Evolutionary conservation across 2,113 vertebrate genomes (phyloP), one percentile per base, ranked within the genome.

Genomic region (Aviceda subcristata): DNA sequence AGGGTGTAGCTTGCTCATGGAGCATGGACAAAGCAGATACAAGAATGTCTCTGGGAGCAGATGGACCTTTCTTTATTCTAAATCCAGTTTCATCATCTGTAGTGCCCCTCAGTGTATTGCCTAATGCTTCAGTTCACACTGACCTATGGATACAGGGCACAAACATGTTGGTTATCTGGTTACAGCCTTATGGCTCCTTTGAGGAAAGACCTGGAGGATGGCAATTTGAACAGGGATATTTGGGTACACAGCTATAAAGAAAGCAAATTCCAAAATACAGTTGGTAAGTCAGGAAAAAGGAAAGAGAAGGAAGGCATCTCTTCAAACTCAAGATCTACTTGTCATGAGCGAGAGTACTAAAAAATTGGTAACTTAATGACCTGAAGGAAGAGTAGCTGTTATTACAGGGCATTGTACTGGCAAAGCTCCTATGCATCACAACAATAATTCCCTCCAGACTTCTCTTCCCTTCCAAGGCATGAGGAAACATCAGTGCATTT

Each of bases 381-480:
- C 77, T 62, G 59, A 80, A 95, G 72, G 75, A 92, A 76, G 77
- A 75, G 67, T 55, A 64, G 53, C 73, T 80, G 39, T 76, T 89
- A 82, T 85, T 89, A 79, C n/a, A 85, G 73, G 77, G 62, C 88
- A 95, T 39, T 85, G 62, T 30, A 55, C 74, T 88, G 84, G 66
- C 92, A 79, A 91, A 77, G 24, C 29, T 95, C 84, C 84, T 84
- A 29, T 60, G 66, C 41, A 50, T 55, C 81, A 79, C 84, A 90
- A 83, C 56, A 92, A 32, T 55, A 91, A 90, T 67, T 76, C 78
- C 79, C 57, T 92, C 55, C 84, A 93, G 87, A 88, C 57, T 92
- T 94, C 45, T 90, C 32, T 94, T 93, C 34, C 79, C 43, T 95
- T 93, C 84, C 87, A 80, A 92, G 55, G 77, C 84, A 94, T 87